phyloP scores from a whole-genome alignment of 92 coral and sea anemone genomes.

The Epizoanthus scotinus region DNA sequence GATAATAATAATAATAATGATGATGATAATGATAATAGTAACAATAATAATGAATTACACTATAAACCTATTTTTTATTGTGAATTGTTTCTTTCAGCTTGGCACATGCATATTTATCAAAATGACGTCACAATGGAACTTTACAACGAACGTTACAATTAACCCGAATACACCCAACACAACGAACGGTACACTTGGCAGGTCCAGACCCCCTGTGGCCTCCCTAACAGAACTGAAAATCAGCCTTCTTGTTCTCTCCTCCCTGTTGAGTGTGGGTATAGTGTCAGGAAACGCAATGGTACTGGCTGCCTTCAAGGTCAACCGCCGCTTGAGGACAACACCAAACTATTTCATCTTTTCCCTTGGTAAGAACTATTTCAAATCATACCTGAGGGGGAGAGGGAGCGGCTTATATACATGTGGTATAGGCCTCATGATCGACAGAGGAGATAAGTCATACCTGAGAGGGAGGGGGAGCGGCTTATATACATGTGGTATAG shows the following conservation, averaged over 20 bases:
- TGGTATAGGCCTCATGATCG: too few relatives aligned
- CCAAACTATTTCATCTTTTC: slow-evolving; percentile 36
- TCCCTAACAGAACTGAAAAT: slow-evolving; percentile 5
- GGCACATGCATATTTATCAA: background rate
- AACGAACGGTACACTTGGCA: background rate
- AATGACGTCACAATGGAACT: slow-evolving; percentile 10
- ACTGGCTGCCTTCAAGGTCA: slow-evolving; percentile 18
- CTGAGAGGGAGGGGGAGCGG: too few relatives aligned
- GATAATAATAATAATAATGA: background rate
- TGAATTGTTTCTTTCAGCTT: background rate
- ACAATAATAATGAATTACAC: too few relatives aligned
- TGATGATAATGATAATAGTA: background rate
- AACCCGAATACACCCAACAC: background rate
- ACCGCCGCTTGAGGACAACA: slow-evolving; percentile 27
- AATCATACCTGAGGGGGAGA: too few relatives aligned
- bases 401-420: too few relatives aligned
- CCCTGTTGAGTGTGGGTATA: slow-evolving; percentile 16
- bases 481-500: too few relatives aligned
- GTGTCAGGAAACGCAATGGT: slow-evolving; percentile 30
- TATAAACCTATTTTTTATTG: too few relatives aligned
- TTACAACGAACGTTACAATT: background rate
- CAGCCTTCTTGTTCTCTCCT: slow-evolving; percentile 8
- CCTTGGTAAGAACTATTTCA: slow-evolving; percentile 6
- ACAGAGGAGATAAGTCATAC: too few relatives aligned
- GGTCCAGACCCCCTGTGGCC: background rate